Evolutionary conservation across 1,140 invertebrate species (phyloP), one percentile per base, ranked within the genome.

Genomic region (Neelides sp.): DNA sequence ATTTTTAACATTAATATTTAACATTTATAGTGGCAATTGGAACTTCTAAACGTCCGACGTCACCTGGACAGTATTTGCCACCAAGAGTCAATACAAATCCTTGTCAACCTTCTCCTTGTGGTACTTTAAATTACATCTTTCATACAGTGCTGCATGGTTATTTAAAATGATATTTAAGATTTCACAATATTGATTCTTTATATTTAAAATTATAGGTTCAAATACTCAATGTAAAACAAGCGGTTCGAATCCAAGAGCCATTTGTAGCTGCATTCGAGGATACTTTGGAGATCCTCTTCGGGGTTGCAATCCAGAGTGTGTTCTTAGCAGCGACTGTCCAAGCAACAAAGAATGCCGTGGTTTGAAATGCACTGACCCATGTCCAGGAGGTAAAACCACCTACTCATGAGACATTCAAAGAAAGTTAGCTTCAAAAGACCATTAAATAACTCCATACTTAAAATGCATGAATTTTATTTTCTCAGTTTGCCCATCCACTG

Each of bases 401-500:
- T n/a, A n/a, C n/a, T n/a, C n/a, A n/a, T n/a, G n/a, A n/a, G n/a
- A n/a, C n/a, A n/a, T n/a, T n/a, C n/a, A n/a, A n/a, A n/a, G n/a
- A n/a, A n/a, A n/a, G n/a, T n/a, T n/a, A n/a, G n/a, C n/a, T n/a
- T n/a, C n/a, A n/a, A n/a, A n/a, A n/a, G n/a, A n/a, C n/a, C n/a
- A 40, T 40, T 15, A 23, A 15, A 4, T 48, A 42, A 52, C 37
- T 52, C 23, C 30, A 50, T 52, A 22, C 35, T 24, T 46, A 1
- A 20, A 20, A 32, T 15, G 35, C 40, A 32, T 49, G 51, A 50
- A 23, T 28, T 52, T 61, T 42, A 36, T 62, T 65, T 69, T n/a
- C n/a, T n/a, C n/a, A n/a, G n/a, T 69, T 35, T 93, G 88, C 62
- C 87, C 85, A 23, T 75, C 81, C 23, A 86, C 89, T 64, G 84